These are phyloP conservation scores for Melanotaenia boesemani DNA, from an alignment of 2,797 vertebrate genomes.

Conservation along the genomic window DNA sequence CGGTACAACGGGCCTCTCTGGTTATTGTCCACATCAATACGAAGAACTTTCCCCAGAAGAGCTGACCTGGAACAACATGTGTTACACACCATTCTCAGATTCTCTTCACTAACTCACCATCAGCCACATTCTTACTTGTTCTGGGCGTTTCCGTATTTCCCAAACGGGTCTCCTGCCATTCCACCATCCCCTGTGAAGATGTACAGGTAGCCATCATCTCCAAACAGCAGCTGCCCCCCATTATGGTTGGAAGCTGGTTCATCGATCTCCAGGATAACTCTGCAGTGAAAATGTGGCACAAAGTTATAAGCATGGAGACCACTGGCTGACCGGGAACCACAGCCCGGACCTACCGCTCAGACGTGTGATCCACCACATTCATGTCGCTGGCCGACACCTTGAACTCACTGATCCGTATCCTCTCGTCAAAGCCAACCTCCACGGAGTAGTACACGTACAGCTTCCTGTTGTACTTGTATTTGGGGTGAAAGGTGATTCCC, in stretches of 20 bases:
- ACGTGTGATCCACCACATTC: conserved; percentile 91
- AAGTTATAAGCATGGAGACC: no score
- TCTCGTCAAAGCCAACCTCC: conserved; percentile 88
- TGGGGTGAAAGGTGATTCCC: conserved; percentile 91
- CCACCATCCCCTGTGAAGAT: conserved; percentile 97
- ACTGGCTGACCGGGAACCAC: background rate
- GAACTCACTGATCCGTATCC: conserved; percentile 97
- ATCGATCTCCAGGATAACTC: conserved; percentile 94
- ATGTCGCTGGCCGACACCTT: conserved; percentile 87
- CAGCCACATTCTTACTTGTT: conserved; percentile 87
- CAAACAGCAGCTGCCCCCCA: conserved; percentile 93
- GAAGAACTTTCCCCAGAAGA: conserved; percentile 93
- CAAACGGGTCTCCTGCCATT: conserved; percentile 98
- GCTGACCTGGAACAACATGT: conserved; percentile 82
- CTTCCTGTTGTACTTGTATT: conserved; percentile 89
- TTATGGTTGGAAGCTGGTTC: conserved; percentile 98
- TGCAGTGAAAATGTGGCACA: conserved; percentile 46
- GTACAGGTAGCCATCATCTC: conserved; percentile 92
- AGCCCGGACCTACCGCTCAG: conserved; percentile 88
- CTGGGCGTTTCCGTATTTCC: conserved; percentile 93
- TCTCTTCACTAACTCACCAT: no score
- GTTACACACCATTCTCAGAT: no score
- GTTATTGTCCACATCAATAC: conserved; percentile 89
- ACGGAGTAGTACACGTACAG: conserved; percentile 96
- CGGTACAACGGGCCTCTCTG: conserved; percentile 87